Conservation (phyloP, 2,797 vertebrate genomes). For the Emys orbicularis region DNA sequence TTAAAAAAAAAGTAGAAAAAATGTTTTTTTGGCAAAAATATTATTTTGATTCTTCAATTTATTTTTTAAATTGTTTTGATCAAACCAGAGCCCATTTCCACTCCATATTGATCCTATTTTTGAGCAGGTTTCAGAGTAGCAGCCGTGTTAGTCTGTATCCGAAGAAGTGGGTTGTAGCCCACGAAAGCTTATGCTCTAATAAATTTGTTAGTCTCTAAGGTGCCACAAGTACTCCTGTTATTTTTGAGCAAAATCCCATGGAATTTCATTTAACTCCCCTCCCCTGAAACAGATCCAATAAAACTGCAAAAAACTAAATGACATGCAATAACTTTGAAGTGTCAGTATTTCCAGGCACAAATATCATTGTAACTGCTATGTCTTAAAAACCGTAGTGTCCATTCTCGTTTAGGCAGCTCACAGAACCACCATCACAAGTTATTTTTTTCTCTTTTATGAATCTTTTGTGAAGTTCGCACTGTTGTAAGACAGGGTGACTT, state of each 20-base stretch:
- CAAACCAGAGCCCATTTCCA: neutral
- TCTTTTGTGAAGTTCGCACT: neutral
- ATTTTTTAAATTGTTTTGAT: neutral
- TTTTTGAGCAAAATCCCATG: neutral
- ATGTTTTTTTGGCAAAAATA: neutral
- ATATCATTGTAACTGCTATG: neutral
- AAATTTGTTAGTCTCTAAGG: too few species aligned
- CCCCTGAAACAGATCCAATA: neutral
- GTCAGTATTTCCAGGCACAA: neutral
- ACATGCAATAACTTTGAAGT: neutral
- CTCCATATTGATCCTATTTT: rapidly evolving
- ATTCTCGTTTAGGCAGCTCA: neutral
- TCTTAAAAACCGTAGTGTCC: neutral
- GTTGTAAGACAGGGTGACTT: neutral
- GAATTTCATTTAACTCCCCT: neutral
- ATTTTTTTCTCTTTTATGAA: neutral
- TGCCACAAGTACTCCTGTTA: too few species aligned
- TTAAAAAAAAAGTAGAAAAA: neutral
- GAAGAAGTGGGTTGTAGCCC: too few species aligned
- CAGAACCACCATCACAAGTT: neutral
- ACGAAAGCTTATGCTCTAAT: too few species aligned
- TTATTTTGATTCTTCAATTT: neutral
- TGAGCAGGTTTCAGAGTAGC: too few species aligned
- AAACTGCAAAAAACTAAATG: neutral
- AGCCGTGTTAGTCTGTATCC: too few species aligned